Percentiles rank a stretch among this genome's conserved stretches.
Evolutionary conservation across 2,888 invertebrate genomes (phyloP).

Genomic region (Tetragonisca angustula): DNA sequence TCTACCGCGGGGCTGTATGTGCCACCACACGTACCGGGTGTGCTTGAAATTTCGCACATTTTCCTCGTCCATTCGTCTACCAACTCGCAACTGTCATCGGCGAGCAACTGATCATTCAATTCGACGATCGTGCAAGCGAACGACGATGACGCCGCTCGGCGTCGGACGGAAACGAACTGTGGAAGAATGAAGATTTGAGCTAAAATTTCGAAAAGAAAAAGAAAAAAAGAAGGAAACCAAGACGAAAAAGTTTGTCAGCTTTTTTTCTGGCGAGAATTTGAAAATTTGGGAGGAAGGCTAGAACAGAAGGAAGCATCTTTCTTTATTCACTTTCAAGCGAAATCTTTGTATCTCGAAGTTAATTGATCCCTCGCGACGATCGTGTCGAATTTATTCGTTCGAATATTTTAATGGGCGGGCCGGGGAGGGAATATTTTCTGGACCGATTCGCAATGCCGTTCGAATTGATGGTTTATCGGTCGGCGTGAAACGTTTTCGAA

Average conservation of each 20-base stretch:
- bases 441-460: conserved; percentile 25
- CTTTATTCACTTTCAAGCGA: too few relatives aligned
- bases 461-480: conserved; percentile 36
- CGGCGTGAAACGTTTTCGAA: conserved; percentile 2
- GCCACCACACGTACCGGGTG: conserved; percentile 80
- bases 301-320: too few relatives aligned
- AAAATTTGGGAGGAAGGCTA: too few relatives aligned
- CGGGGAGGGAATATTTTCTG: conserved; percentile 27
- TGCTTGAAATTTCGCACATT: conserved; percentile 58
- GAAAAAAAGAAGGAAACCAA: too few relatives aligned
- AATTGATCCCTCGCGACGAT: not conserved
- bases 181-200: not conserved
- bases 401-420: conserved; percentile 9
- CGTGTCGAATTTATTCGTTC: conserved; percentile 1
- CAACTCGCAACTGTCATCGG: not conserved
- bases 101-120: not conserved
- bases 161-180: too few relatives aligned
- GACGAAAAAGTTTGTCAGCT: too few relatives aligned
- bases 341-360: not conserved
- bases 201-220: not conserved
- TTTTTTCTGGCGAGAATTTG: too few relatives aligned
- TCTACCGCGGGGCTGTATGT: conserved; percentile 83
- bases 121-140: too few relatives aligned
- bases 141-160: too few relatives aligned
- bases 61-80: not conserved